Percentiles rank a stretch among this genome's conserved stretches.
These are phyloP conservation scores for Glyptemys insculpta DNA, from an alignment of 2,797 vertebrate genomes.

Conservation along the genomic window DNA sequence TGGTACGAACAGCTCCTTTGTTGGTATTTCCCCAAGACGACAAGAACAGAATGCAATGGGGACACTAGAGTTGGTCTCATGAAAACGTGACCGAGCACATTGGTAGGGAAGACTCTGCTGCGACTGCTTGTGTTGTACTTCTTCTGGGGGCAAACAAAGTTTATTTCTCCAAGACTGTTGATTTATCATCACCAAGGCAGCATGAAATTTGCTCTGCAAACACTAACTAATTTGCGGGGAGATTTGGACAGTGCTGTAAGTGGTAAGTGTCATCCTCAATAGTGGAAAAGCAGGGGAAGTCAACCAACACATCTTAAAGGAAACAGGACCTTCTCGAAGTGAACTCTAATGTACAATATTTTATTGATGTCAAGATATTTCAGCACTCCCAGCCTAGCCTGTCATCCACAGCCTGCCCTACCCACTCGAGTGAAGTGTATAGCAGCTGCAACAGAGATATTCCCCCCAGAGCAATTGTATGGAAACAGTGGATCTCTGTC, in stretches of 20 bases:
- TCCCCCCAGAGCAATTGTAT: background rate
- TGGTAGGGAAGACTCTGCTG: conserved; percentile 5
- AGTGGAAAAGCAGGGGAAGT: background rate
- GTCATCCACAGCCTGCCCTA: background rate
- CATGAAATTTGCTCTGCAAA: background rate
- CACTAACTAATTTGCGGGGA: too few species aligned
- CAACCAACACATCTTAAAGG: background rate
- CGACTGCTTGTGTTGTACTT: background rate
- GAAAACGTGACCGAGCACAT: background rate
- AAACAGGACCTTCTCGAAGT: background rate
- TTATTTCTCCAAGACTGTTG: background rate
- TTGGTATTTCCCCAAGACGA: background rate
- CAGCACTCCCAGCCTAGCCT: background rate
- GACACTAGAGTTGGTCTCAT: background rate
- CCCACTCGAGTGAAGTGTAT: rapidly evolving
- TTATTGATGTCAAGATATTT: background rate
- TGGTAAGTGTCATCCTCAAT: background rate
- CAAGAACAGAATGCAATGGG: background rate
- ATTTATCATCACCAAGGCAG: background rate
- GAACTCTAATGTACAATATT: background rate
- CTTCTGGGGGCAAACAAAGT: background rate
- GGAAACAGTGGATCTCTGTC: background rate
- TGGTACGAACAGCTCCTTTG: background rate
- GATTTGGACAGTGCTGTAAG: background rate
- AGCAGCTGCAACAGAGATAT: background rate